Conservation (phyloP, 2,113 vertebrate species). For the Notarius lentiginosus region DNA sequence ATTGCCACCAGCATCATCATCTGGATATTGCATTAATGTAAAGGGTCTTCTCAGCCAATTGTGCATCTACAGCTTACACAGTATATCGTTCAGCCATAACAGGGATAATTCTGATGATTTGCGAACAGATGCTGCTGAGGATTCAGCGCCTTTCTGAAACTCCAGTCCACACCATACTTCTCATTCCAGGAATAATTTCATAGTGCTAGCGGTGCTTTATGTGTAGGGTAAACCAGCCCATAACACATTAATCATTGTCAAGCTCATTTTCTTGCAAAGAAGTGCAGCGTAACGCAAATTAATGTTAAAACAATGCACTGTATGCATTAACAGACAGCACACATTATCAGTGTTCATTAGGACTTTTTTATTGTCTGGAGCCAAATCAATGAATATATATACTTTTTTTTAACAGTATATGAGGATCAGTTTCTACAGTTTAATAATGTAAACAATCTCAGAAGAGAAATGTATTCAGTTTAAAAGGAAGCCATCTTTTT, state of each 20-base stretch:
- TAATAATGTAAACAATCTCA: constrained; percentile 99
- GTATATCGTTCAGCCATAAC: background rate
- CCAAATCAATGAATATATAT: constrained; percentile 91
- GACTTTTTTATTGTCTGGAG: constrained; percentile 88
- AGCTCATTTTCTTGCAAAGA: background rate
- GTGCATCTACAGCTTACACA: constrained; percentile 1
- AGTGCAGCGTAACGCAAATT: background rate
- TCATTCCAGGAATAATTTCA: constrained; percentile 21
- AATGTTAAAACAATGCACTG: no score
- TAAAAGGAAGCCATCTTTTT: constrained; percentile 93
- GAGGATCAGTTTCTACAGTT: constrained; percentile 99
- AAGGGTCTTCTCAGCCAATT: constrained; percentile 32
- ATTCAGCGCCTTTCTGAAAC: background rate
- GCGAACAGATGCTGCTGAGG: constrained; percentile 12
- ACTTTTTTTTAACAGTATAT: constrained; percentile 92
- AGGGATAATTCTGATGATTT: background rate
- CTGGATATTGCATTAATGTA: constrained; percentile 4
- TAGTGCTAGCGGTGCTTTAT: background rate
- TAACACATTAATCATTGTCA: background rate
- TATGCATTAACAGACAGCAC: constrained; percentile 11
- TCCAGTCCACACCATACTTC: background rate
- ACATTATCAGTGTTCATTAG: constrained; percentile 66
- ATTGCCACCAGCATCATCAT: constrained; percentile 50
- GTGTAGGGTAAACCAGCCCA: background rate
- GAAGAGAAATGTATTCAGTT: constrained; percentile 85